Percentiles rank a stretch among this genome's conserved stretches.
Evolutionary conservation across 2,113 vertebrate genomes (phyloP).

Genomic region (Lasiurus cinereus): DNA sequence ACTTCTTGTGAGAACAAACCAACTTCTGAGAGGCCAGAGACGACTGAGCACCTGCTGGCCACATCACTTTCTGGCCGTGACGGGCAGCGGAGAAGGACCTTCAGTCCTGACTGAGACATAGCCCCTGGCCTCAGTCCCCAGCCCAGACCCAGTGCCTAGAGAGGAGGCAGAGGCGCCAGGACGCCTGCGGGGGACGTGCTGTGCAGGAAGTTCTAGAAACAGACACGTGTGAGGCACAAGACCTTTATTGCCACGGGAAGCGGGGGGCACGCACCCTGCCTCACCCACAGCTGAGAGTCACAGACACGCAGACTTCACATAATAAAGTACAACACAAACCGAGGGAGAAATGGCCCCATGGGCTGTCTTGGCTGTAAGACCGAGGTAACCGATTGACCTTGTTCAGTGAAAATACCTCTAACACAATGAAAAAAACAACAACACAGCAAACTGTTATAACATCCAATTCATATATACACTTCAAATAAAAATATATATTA

Average conservation of each 20-base stretch:
- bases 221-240: constrained; percentile 71
- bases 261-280: constrained; percentile 69
- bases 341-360: constrained; percentile 73
- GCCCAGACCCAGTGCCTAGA: not conserved
- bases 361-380: constrained; percentile 77
- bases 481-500: constrained; percentile 90
- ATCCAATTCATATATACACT: constrained; percentile 85
- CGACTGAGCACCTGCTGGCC: not conserved
- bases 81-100: too few species aligned
- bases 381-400: constrained; percentile 81
- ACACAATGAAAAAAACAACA: constrained; percentile 72
- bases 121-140: not conserved
- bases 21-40: not conserved
- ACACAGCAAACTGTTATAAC: constrained; percentile 78
- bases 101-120: not conserved
- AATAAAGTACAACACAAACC: constrained; percentile 65
- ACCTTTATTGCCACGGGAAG: constrained; percentile 82
- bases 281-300: constrained; percentile 75
- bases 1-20: not conserved
- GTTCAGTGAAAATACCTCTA: constrained; percentile 81
- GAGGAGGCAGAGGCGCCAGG: not conserved
- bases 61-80: not conserved
- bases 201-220: constrained; percentile 57
- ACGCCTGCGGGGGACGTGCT: not conserved
- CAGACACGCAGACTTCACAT: constrained; percentile 72